Evolutionary conservation across 2,888 invertebrate genomes (phyloP).

Genomic region (Melanotus villosus): DNA sequence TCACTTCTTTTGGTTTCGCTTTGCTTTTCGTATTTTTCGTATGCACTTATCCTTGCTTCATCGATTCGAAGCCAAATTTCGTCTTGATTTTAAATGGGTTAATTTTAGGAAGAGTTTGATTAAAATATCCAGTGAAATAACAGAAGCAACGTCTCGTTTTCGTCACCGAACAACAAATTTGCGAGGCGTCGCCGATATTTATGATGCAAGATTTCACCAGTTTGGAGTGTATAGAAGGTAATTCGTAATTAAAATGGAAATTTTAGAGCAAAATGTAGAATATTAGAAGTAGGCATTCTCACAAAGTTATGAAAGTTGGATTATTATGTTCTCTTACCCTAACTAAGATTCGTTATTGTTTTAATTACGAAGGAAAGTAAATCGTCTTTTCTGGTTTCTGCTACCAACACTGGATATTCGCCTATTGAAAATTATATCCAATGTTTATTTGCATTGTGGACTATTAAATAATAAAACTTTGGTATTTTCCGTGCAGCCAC

Average conservation of each 20-base stretch:
- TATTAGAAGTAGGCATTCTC: too few species aligned
- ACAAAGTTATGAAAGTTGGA: too few species aligned
- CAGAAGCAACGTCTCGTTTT: background rate
- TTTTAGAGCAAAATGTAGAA: background rate
- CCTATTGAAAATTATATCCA: too few species aligned
- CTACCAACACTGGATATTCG: too few species aligned
- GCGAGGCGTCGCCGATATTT: background rate
- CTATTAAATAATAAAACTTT: too few species aligned
- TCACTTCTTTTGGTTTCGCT: constrained; percentile 13
- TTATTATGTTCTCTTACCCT: too few species aligned
- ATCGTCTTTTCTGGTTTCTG: too few species aligned
- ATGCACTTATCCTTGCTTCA: constrained; percentile 17
- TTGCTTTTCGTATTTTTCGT: constrained; percentile 21
- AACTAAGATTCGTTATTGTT: too few species aligned
- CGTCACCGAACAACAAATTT: constrained; percentile 2
- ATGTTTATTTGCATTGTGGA: too few species aligned
- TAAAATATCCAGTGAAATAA: constrained; percentile 15
- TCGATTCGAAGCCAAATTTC: background rate
- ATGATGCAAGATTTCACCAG: constrained; percentile 17
- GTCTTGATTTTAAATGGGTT: constrained; percentile 2
- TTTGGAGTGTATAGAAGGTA: constrained; percentile 23
- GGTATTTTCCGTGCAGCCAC: too few species aligned
- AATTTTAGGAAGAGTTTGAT: constrained; percentile 10
- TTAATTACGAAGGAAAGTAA: too few species aligned
- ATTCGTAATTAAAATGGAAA: background rate